Base-by-base conservation (phyloP, 2,888 invertebrate species). In the Suillia variegata region DNA sequence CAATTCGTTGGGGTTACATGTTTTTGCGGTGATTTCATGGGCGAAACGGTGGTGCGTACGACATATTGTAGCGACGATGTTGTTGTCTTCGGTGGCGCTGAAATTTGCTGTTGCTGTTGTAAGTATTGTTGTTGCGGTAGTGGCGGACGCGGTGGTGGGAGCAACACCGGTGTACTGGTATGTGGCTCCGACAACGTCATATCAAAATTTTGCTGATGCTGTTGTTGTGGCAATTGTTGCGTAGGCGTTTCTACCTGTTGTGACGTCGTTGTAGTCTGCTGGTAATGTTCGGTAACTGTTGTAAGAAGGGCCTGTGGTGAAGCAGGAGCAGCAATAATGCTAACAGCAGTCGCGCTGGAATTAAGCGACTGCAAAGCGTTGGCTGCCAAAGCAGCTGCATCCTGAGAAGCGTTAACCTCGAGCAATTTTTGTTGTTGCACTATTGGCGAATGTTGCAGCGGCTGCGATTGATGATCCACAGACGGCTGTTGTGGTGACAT, bases 311-410 rank as follows among this genome's bases (percentile, higher is more conserved):
- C 2, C n/a, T 54, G n/a, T 60, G 59, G 22, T 48, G 52, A 15
- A 22, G 20, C 47, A 26, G 42, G 22, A n/a, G 33, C 6, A 33
- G 58, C 5, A 62, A 22, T 2, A 13, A 34, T 8, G 12, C 12
- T 31, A n/a, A 52, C 6, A 33, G 58, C 5, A 62, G 26, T 2
- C n/a, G 50, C 15, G 12, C 12, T 31, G 21, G 73, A 67, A 62
- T 71, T 70, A 48, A 73, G 47, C 2, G 72, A 65, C 56, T 73
- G 71, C 53, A 73, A 24, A 2, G 71, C 73, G 61, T 69, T 70
- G 2, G 70, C 73, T 13, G 72, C 73, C 57, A 73, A 31, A 31
- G 31, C 70, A 24, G 69, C 68, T n/a, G 73, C 69, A 42, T 72
- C 57, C n/a, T 55, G 21, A n/a, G 18, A 12, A 6, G 55, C 26